These are phyloP conservation scores for Catharus minimus DNA, from an alignment of 2,113 vertebrate species.

Conservation along the genomic window DNA sequence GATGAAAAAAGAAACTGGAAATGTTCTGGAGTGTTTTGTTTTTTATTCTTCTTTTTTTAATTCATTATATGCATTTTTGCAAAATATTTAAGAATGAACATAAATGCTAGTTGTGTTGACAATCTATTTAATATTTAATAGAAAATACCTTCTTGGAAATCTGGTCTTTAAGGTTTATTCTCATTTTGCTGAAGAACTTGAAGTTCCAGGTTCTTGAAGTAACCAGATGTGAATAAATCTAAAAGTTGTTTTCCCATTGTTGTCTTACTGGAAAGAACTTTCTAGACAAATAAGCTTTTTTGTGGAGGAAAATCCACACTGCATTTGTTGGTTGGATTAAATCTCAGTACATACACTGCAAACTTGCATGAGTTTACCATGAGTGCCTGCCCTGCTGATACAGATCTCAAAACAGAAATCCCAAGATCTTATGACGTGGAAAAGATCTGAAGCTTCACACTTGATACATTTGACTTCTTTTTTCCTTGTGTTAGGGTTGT, in stretches of 20 bases:
- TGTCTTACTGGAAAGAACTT: slow-evolving; percentile 59
- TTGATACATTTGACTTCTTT: slow-evolving; percentile 4
- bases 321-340: slow-evolving; percentile 28
- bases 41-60: background rate
- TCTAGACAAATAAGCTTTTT: slow-evolving; percentile 66
- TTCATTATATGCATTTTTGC: slow-evolving; percentile 45
- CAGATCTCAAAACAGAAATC: slow-evolving; percentile 16
- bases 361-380: slow-evolving; percentile 58
- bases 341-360: slow-evolving; percentile 53
- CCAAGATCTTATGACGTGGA: background rate
- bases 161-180: slow-evolving; percentile 37
- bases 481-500: slow-evolving; percentile 2
- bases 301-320: slow-evolving; percentile 53
- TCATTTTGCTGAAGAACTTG: slow-evolving; percentile 64
- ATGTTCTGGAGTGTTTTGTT: background rate
- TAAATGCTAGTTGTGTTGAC: slow-evolving; percentile 61
- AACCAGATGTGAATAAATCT: slow-evolving; percentile 48
- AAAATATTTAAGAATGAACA: slow-evolving; percentile 73
- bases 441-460: slow-evolving; percentile 49
- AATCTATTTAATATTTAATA: slow-evolving; percentile 82
- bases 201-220: slow-evolving; percentile 55
- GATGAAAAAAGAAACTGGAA: slow-evolving; percentile 73
- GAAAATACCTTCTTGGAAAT: slow-evolving; percentile 55
- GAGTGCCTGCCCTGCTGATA: slow-evolving; percentile 73
- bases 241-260: slow-evolving; percentile 27